Evolutionary conservation across 2,113 vertebrate genomes (phyloP).

Genomic region (Toxotes jaculatrix): DNA sequence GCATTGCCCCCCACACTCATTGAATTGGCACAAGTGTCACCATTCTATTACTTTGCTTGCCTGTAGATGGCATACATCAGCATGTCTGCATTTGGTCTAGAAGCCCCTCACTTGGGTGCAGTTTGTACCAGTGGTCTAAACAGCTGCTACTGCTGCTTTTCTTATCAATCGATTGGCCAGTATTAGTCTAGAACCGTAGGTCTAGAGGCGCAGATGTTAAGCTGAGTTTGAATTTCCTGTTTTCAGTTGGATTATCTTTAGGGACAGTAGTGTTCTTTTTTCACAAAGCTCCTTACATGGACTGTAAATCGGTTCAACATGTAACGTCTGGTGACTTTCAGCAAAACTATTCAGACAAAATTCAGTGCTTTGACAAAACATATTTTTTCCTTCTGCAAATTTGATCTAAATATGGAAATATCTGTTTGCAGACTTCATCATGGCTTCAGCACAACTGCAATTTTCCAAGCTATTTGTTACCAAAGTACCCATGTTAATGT

Average conservation of each 20-base stretch:
- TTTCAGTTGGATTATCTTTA: neutral
- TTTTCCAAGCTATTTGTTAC: neutral
- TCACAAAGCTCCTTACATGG: neutral
- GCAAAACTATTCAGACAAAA: slow-evolving; percentile 1
- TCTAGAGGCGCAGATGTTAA: neutral
- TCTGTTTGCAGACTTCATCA: neutral
- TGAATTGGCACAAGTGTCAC: neutral
- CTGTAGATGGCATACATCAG: neutral
- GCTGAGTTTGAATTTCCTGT: neutral
- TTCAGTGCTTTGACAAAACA: slow-evolving; percentile 19
- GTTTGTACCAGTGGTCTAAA: neutral
- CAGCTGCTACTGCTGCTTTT: neutral
- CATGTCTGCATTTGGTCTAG: neutral
- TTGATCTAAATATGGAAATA: slow-evolving; percentile 21
- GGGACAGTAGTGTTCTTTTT: neutral
- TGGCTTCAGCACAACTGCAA: slow-evolving; percentile 8
- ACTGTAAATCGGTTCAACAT: neutral
- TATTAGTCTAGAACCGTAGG: neutral
- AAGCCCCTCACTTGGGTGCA: neutral
- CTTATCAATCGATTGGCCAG: neutral
- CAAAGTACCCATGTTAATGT: neutral
- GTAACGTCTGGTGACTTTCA: neutral
- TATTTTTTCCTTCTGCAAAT: neutral
- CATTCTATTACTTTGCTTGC: neutral
- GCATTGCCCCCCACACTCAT: neutral